A percentile compares a stretch with the other conserved stretches of the same genome.
phyloP scores from a whole-genome alignment of 2,113 vertebrate species.

The Podarcis muralis region DNA sequence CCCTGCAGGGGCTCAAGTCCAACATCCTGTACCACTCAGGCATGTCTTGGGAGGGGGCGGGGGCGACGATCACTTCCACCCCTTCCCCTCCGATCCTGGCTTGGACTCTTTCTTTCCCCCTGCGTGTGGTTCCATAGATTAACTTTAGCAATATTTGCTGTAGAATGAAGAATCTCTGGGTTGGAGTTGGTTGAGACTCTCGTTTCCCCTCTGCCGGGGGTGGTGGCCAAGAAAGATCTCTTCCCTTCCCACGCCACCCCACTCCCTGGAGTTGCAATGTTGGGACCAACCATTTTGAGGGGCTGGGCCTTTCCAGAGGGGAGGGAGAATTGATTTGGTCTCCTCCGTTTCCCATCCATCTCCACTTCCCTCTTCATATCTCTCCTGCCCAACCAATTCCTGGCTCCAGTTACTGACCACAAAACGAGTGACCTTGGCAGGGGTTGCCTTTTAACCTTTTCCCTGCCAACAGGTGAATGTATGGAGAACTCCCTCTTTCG shows the following conservation, averaged over 20 bases:
- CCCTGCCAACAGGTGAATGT: slow-evolving; percentile 7
- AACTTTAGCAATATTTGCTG: slow-evolving; percentile 41
- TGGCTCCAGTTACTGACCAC: not conserved
- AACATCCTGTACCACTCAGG: not conserved
- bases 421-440: not conserved
- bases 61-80: not conserved
- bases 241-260: not conserved
- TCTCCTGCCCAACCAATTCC: not conserved
- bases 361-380: not conserved
- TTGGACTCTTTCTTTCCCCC: not conserved
- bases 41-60: not conserved
- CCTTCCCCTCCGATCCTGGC: not conserved
- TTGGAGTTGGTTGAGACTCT: not conserved
- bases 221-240: not conserved
- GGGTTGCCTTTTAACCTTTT: not conserved
- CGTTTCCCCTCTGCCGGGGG: not conserved
- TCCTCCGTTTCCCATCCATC: not conserved
- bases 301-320: not conserved
- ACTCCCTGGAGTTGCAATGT: not conserved
- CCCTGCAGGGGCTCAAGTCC: not conserved
- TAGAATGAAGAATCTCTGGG: not conserved
- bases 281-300: not conserved
- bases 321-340: too few species aligned
- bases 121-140: not conserved
- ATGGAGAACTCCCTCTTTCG: not conserved